Conservation (phyloP, 2,113 vertebrate species). For the Illadopsis cleaveri region DNA sequence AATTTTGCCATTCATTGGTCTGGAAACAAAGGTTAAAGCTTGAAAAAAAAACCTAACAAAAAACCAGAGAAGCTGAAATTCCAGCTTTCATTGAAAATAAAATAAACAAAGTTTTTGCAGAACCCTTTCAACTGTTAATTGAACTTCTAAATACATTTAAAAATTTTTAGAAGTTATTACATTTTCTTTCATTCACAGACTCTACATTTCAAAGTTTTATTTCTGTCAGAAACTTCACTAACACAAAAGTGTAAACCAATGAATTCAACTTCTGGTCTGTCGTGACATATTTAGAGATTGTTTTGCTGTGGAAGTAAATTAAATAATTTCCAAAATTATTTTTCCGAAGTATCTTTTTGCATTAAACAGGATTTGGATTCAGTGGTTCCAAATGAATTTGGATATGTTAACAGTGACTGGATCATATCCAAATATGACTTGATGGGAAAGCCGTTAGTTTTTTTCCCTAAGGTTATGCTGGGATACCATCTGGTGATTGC, state of each 20-base stretch:
- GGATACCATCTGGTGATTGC: constrained; percentile 60
- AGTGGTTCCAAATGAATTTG: constrained; percentile 52
- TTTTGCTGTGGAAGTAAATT: constrained; percentile 20
- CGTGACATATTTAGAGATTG: background rate
- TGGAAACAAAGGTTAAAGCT: background rate
- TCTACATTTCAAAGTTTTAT: background rate
- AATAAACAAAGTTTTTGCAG: background rate
- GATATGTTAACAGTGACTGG: constrained; percentile 50
- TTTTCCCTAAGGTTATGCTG: constrained; percentile 54
- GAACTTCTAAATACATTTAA: background rate
- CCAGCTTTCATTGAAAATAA: background rate
- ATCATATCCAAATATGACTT: constrained; percentile 59
- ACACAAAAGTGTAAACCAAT: background rate
- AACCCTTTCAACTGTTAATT: background rate
- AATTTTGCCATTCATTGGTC: background rate
- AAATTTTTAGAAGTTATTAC: background rate
- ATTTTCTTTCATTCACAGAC: background rate
- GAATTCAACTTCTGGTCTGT: background rate
- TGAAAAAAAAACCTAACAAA: background rate
- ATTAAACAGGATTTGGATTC: constrained; percentile 11
- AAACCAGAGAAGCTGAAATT: background rate
- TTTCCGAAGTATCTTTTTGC: constrained; percentile 24
- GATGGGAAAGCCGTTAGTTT: constrained; percentile 65
- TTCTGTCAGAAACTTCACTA: background rate
- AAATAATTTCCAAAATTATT: constrained; percentile 11